Base-by-base conservation (phyloP, 2,797 vertebrate species). In the Bufotes viridis region DNA sequence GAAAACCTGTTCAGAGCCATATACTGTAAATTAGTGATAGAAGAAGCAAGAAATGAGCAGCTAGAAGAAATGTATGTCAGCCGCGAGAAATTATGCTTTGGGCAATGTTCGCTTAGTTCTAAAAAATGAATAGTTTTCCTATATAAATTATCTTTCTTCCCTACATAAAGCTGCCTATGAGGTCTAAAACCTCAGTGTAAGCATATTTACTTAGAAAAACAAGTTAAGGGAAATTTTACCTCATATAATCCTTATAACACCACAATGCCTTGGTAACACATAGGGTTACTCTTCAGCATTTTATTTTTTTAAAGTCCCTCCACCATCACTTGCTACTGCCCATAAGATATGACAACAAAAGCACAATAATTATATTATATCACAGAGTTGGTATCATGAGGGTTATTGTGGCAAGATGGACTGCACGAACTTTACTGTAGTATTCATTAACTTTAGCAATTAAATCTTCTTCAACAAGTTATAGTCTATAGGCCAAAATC, bases 61-160 rank as follows among this genome's bases (percentile, higher is more conserved):
- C 75, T 55, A 78, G 51, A 78, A 53, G 5, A 55, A 78, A 24
- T 55, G 13, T 55, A 78, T 78, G 51, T 78, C 49, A 51, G 15
- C 20, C 1, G 20, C 49, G 51, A 51, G 49, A 76, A 78, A 51
- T 78, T 53, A 24, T 55, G 55, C 55, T 75, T 74, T 78, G 22
- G 75, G 75, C 75, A 78, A 78, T 78, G 51, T 78, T 78, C 7
- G 12, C 49, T 15, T 78, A 24, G 75, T 78, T 55, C 55, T 55
- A 78, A 81, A 49, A 81, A 81, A 81, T 81, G 9, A 67, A 81
- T 49, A 49, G 49, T 78, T 78, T 78, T 7, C 13, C 51, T 55
- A 55, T 55, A 55, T 78, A 55, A 78, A 53, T 78, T 51, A 78
- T 55, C 51, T 42, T 55, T 55, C 75, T 24, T 76, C 34, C 42